Conservation (phyloP, 2,113 vertebrate genomes). For the Mixornis gularis region DNA sequence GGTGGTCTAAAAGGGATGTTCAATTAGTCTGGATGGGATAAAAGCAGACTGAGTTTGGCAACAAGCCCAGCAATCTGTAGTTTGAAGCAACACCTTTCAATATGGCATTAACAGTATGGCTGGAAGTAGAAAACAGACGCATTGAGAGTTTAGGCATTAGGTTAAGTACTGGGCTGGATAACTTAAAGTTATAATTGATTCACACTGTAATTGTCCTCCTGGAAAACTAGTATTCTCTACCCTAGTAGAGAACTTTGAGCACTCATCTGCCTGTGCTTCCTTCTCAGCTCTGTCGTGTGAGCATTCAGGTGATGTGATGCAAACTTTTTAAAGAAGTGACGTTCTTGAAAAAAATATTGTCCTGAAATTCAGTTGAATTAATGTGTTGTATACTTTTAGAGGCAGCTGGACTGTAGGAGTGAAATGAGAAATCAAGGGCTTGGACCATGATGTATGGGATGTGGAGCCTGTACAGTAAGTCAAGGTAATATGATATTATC, state of each 20-base stretch:
- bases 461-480: background rate
- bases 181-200: background rate
- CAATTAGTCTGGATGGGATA: background rate
- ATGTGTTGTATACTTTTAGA: rapidly evolving
- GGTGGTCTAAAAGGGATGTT: background rate
- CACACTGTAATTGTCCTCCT: background rate
- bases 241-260: background rate
- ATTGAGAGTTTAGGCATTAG: background rate
- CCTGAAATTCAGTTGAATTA: background rate
- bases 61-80: background rate
- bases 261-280: background rate
- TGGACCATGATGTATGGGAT: background rate
- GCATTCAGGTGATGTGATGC: background rate
- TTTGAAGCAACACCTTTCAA: background rate
- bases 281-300: background rate
- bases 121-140: background rate
- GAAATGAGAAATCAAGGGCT: background rate
- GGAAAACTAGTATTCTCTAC: background rate
- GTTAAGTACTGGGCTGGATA: background rate
- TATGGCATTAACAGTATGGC: background rate
- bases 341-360: background rate
- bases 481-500: background rate
- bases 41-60: background rate
- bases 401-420: background rate
- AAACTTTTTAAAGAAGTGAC: background rate